These are phyloP conservation scores for Diuraphis noxia DNA, from an alignment of 1,140 invertebrate species.

Conservation along the genomic window DNA sequence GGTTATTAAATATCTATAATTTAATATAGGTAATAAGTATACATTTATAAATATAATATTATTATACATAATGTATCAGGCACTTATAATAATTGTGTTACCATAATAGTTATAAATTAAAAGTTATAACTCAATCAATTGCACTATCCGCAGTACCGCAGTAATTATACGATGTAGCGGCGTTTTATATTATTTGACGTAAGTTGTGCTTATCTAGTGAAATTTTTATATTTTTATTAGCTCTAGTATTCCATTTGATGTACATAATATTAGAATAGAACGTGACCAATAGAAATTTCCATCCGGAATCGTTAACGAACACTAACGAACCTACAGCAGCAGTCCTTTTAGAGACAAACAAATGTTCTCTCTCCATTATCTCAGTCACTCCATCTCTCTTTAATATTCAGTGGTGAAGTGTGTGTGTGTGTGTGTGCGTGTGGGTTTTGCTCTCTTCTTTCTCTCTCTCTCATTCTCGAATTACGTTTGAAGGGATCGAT, in stretches of 20 bases:
- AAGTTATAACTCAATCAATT: not conserved
- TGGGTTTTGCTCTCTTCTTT: not conserved
- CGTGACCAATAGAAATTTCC: conserved; percentile 25
- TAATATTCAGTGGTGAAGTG: not conserved
- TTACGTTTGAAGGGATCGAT: not conserved
- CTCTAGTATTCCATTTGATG: not conserved
- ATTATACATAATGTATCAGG: not conserved
- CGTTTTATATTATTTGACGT: not conserved
- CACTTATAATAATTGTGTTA: not conserved
- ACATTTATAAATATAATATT: no score
- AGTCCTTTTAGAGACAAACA: conserved; percentile 36
- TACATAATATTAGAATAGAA: not conserved
- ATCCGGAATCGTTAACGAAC: not conserved
- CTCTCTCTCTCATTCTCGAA: not conserved
- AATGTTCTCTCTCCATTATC: not conserved
- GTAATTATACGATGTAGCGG: not conserved
- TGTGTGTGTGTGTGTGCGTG: not conserved
- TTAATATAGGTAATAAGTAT: no score
- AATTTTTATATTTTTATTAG: not conserved
- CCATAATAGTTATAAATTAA: not conserved
- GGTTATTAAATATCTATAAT: not conserved
- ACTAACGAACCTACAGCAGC: not conserved
- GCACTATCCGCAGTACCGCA: not conserved
- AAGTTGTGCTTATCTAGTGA: not conserved
- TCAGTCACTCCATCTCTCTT: not conserved